Evolutionary conservation across 2,888 invertebrate genomes (phyloP).

Genomic region (Conomelus anceps): DNA sequence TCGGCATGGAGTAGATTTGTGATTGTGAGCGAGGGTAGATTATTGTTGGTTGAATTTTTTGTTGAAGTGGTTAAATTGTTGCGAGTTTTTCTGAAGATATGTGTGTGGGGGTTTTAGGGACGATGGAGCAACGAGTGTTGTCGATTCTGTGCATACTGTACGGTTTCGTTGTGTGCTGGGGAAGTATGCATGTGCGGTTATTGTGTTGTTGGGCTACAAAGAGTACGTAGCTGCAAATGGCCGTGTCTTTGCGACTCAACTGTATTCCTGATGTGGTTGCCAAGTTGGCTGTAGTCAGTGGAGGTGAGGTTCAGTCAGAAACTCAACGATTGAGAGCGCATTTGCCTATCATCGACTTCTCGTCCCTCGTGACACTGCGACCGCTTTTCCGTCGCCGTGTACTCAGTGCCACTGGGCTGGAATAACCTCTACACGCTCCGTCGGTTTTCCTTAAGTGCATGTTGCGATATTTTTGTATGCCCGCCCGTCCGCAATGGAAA

Average conservation of each 20-base stretch:
- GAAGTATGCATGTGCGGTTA: neutral
- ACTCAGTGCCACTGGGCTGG: neutral
- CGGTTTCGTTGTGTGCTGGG: neutral
- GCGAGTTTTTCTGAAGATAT: neutral
- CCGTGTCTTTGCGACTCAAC: neutral
- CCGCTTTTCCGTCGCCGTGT: neutral
- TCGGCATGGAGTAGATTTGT: neutral
- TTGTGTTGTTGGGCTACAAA: neutral
- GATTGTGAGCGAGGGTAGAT: neutral
- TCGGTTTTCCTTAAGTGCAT: constrained; percentile 8
- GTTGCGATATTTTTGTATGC: constrained; percentile 7
- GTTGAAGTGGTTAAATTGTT: neutral
- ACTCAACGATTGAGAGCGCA: neutral
- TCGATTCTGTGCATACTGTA: too few relatives aligned
- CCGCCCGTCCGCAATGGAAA: neutral
- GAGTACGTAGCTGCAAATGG: neutral
- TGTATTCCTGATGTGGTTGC: neutral
- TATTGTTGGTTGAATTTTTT: neutral
- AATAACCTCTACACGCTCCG: constrained; percentile 10
- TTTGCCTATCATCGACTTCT: neutral
- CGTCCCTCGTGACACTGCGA: neutral
- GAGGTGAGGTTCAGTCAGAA: too few relatives aligned
- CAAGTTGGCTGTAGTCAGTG: too few relatives aligned
- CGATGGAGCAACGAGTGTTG: too few relatives aligned
- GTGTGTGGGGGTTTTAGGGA: neutral